phyloP scores from a whole-genome alignment of 1,140 invertebrate genomes.

The Rhynchophorus ferrugineus region DNA sequence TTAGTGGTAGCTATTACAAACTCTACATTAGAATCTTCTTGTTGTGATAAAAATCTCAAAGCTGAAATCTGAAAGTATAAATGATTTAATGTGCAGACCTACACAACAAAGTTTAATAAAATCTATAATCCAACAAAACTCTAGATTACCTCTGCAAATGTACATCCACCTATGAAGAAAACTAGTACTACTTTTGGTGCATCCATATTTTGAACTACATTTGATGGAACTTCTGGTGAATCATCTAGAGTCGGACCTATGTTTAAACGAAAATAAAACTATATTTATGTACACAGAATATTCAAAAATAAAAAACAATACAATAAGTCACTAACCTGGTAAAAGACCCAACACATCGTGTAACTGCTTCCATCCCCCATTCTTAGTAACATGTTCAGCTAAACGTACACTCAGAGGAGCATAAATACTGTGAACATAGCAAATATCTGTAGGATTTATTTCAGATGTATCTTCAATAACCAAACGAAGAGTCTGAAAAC shows the following conservation, averaged over 20 bases:
- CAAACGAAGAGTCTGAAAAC: slow-evolving; percentile 59
- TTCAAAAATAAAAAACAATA: not conserved
- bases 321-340: slow-evolving; percentile 36
- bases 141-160: slow-evolving; percentile 71
- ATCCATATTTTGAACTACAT: slow-evolving; percentile 45
- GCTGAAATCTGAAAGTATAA: slow-evolving; percentile 61
- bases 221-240: slow-evolving; percentile 26
- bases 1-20: slow-evolving; percentile 91
- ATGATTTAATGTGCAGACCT: not conserved
- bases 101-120: slow-evolving; percentile 7
- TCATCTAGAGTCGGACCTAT: slow-evolving; percentile 53
- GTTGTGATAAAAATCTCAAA: slow-evolving; percentile 81
- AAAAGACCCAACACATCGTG: slow-evolving; percentile 53
- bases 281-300: no score
- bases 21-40: slow-evolving; percentile 86
- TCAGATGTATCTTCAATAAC: slow-evolving; percentile 84
- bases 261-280: no score
- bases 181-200: slow-evolving; percentile 77
- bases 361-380: slow-evolving; percentile 68
- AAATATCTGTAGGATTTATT: slow-evolving; percentile 78
- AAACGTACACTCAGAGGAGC: slow-evolving; percentile 87
- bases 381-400: slow-evolving; percentile 75
- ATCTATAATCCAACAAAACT: not conserved
- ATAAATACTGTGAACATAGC: slow-evolving; percentile 90
- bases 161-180: slow-evolving; percentile 94